These are phyloP conservation scores for Ictidomys tridecemlineatus DNA, from an alignment of 2,113 vertebrate species.

Conservation along the genomic window DNA sequence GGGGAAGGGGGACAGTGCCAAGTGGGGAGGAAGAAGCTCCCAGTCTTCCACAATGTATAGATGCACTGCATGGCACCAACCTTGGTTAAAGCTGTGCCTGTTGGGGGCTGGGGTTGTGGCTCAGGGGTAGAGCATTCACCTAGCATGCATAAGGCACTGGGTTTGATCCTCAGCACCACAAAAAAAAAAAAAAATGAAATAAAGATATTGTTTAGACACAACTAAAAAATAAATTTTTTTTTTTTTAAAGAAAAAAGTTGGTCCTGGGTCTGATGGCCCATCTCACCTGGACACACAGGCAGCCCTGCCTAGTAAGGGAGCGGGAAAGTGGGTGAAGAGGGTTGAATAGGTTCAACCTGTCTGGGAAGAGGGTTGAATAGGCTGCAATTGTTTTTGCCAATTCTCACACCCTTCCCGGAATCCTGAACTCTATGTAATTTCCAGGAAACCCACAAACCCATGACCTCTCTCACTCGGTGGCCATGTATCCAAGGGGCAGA, in stretches of 20 bases:
- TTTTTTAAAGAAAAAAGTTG: too few species aligned
- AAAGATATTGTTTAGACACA: too few species aligned
- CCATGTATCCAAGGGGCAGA: not conserved
- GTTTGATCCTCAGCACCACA: too few species aligned
- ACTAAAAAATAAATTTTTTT: too few species aligned
- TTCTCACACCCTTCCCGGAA: not conserved
- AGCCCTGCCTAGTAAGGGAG: not conserved
- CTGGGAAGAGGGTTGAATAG: not conserved
- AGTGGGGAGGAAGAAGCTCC: not conserved
- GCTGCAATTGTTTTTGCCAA: not conserved
- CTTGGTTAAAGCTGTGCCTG: not conserved
- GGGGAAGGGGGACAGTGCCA: not conserved
- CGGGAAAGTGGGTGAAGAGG: not conserved
- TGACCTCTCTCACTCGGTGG: not conserved
- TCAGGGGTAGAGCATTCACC: too few species aligned
- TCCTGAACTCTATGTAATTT: not conserved
- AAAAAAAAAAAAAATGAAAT: too few species aligned
- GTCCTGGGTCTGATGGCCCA: not conserved
- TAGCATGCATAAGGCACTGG: too few species aligned
- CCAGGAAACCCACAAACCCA: not conserved
- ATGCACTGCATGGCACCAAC: accelerated
- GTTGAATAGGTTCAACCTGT: not conserved
- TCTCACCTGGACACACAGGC: not conserved
- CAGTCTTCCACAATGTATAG: accelerated
- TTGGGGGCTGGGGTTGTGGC: too few species aligned